A percentile compares a stretch with the other conserved stretches of the same genome.
These are phyloP conservation scores for Gallinago media DNA, from an alignment of 2,113 vertebrate species.

Conservation along the genomic window DNA sequence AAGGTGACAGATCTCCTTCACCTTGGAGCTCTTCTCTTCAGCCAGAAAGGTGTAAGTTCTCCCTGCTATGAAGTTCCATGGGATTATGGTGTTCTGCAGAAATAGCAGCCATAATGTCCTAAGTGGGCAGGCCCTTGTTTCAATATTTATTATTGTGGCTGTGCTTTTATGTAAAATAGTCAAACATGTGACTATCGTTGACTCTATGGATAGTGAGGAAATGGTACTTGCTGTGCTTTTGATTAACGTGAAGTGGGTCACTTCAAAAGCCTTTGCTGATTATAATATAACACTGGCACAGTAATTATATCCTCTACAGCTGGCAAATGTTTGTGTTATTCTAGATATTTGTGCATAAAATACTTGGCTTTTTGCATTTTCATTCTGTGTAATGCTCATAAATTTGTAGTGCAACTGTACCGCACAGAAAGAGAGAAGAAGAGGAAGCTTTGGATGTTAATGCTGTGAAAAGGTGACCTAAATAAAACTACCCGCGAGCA, in stretches of 20 bases:
- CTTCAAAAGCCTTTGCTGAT: conserved; percentile 14
- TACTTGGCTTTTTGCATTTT: neutral
- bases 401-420: neutral
- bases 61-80: neutral
- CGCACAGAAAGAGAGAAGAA: neutral
- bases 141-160: neutral
- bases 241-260: neutral
- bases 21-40: neutral
- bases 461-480: neutral
- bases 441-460: neutral
- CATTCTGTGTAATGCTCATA: neutral
- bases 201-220: neutral
- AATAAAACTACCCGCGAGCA: neutral
- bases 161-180: neutral
- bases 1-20: neutral
- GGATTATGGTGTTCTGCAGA: neutral
- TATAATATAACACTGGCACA: neutral
- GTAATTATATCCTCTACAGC: neutral
- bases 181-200: neutral
- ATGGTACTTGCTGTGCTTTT: neutral
- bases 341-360: neutral
- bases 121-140: neutral
- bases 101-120: neutral
- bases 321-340: neutral
- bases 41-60: neutral